A percentile compares a stretch with the other conserved stretches of the same genome.
Conservation (phyloP, 2,888 invertebrate species). For the Orchesella flavescens region DNA sequence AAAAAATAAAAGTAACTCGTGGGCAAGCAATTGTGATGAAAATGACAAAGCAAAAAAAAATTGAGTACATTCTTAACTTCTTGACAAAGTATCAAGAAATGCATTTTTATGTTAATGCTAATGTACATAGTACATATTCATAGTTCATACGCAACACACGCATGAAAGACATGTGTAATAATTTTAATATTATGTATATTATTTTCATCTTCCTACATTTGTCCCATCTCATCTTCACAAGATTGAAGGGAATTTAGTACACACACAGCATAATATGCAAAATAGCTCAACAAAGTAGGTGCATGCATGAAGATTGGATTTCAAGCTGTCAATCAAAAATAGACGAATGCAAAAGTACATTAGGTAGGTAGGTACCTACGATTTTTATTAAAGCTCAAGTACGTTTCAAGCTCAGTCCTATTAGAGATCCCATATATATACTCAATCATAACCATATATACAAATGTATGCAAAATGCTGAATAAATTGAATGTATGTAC, state of each 20-base stretch:
- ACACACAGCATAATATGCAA: not conserved
- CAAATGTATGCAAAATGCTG: no score
- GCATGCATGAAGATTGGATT: not conserved
- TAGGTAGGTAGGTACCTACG: no score
- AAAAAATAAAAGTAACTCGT: constrained; percentile 4
- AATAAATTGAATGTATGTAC: no score
- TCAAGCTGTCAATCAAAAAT: not conserved
- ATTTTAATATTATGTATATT: no score
- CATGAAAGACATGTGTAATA: not conserved
- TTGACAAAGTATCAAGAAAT: not conserved
- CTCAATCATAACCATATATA: no score
- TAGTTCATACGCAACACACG: not conserved
- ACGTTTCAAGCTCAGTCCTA: no score
- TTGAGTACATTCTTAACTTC: not conserved
- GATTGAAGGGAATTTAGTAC: no score
- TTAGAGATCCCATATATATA: no score
- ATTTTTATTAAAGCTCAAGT: no score
- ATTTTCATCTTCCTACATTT: no score
- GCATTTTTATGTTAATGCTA: not conserved
- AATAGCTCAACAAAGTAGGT: not conserved
- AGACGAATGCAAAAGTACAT: not conserved
- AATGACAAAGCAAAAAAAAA: constrained; percentile 37
- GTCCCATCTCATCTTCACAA: no score
- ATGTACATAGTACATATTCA: not conserved
- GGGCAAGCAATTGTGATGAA: constrained; percentile 14